These are phyloP conservation scores for Ictalurus furcatus DNA, from an alignment of 2,113 vertebrate species.

Conservation along the genomic window DNA sequence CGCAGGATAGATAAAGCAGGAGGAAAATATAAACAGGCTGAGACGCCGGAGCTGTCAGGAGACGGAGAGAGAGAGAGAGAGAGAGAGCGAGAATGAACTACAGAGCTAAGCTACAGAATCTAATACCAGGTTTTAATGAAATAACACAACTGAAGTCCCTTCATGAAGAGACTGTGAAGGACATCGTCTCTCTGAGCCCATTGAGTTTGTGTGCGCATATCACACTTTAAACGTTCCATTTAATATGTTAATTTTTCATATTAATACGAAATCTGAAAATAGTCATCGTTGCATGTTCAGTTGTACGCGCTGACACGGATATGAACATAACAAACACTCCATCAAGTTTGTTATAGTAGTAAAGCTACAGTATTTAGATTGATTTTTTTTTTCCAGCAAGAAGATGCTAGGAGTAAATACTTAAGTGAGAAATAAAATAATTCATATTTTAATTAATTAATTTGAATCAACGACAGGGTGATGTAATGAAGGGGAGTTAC, in stretches of 20 bases:
- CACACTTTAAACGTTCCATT: neutral
- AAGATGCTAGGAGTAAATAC: neutral
- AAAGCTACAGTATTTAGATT: neutral
- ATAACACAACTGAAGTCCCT: neutral
- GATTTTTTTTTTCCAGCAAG: neutral
- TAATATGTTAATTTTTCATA: neutral
- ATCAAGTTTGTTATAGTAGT: neutral
- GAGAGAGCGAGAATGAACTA: neutral
- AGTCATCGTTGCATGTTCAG: neutral
- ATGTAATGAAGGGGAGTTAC: neutral
- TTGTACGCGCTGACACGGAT: neutral
- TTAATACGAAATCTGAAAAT: too few relatives aligned
- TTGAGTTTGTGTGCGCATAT: neutral
- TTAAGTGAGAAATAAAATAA: neutral
- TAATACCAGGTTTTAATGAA: neutral
- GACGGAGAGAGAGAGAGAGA: neutral
- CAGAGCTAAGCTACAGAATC: neutral
- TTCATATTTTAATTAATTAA: too few relatives aligned
- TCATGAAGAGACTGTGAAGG: neutral
- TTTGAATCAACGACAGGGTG: neutral
- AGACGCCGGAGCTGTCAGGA: neutral
- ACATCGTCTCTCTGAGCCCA: neutral
- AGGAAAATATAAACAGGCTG: neutral
- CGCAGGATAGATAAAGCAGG: conserved; percentile 22
- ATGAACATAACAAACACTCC: neutral